Percentiles rank a stretch among this genome's conserved stretches.
Conservation (phyloP, 1,140 invertebrate genomes). For the Formica exsecta region DNA sequence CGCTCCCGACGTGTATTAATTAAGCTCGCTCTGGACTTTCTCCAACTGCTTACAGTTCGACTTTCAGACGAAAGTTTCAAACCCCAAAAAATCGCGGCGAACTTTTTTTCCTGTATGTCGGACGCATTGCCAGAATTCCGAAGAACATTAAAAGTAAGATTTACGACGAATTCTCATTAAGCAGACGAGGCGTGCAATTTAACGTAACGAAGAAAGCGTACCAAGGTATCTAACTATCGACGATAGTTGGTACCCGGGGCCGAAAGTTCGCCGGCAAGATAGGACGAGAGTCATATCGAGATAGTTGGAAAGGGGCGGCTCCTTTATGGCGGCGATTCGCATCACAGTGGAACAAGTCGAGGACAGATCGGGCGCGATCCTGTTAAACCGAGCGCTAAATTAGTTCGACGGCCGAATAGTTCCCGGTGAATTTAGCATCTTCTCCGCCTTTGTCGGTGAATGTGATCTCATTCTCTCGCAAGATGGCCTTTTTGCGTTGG, state of each 20-base stretch:
- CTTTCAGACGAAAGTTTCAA: neutral
- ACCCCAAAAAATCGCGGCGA: neutral
- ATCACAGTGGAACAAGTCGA: conserved; percentile 61
- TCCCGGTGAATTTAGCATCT: conserved; percentile 69
- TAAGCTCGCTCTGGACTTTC: conserved; percentile 49
- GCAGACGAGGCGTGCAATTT: conserved; percentile 22
- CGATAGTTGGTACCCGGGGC: conserved; percentile 41
- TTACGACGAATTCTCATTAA: conserved; percentile 43
- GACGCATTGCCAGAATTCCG: conserved; percentile 42
- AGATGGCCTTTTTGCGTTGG: conserved; percentile 48
- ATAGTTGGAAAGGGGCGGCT: conserved; percentile 32
- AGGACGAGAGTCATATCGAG: conserved; percentile 43
- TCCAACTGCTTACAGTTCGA: conserved; percentile 27
- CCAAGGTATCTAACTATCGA: conserved; percentile 36
- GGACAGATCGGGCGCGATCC: conserved; percentile 50
- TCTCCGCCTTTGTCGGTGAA: neutral
- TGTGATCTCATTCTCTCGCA: conserved; percentile 52
- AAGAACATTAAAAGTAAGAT: conserved; percentile 43
- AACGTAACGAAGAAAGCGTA: conserved; percentile 26
- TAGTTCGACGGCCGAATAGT: conserved; percentile 69
- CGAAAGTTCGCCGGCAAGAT: conserved; percentile 49
- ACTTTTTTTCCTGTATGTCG: conserved; percentile 46
- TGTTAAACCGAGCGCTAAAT: conserved; percentile 71
- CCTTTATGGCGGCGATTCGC: conserved; percentile 58
- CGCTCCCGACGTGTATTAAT: conserved; percentile 42